Evolutionary conservation across 2,113 vertebrate genomes (phyloP), one percentile per base, ranked within the genome.

Genomic region (Callipepla californica): DNA sequence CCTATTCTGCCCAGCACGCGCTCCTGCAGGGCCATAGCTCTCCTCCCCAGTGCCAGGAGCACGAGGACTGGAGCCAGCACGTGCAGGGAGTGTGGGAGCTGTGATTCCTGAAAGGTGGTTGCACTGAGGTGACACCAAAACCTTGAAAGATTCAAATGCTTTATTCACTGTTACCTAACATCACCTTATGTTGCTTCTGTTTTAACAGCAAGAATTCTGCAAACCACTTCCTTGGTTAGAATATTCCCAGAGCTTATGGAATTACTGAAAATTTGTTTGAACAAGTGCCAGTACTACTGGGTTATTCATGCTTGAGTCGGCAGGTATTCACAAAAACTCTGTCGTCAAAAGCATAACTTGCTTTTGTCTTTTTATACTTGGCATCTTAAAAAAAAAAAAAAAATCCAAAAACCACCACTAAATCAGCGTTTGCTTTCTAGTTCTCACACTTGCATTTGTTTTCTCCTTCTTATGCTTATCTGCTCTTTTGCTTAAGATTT

Each of bases 401-500:
- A 40, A 40, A 40, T 13, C 40, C 40, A 40, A 40, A 40, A 40
- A 12, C 40, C 40, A 40, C 61, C 1, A 25, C 70, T 15, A 42
- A 77, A 91, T 67, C 7, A 69, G 7, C 4, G 34, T 65, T 91
- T 91, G 8, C 45, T 85, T 92, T 76, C 34, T 69, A 19, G 45
- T 79, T 82, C 34, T 81, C 8, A 32, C 10, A 3, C 76, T 90
- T 82, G 7, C 3, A 34, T 65, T 92, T 91, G 8, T 50, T 85
- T 93, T 79, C 34, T 57, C 13, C 51, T 79, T 79, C 38, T 81
- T 8, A n/a, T 7, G 3, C 76, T 90, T 82, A 77, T 80, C 92
- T 92, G 34, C 15, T 89, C 17, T 85, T 77, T 87, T 59, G 58
- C 59, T 72, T 87, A 78, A 87, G 80, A 90, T 85, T 90, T 95